Percentiles rank a stretch among this genome's conserved stretches.
phyloP scores from a whole-genome alignment of 2,797 vertebrate genomes.

The Urocyon cinereoargenteus region DNA sequence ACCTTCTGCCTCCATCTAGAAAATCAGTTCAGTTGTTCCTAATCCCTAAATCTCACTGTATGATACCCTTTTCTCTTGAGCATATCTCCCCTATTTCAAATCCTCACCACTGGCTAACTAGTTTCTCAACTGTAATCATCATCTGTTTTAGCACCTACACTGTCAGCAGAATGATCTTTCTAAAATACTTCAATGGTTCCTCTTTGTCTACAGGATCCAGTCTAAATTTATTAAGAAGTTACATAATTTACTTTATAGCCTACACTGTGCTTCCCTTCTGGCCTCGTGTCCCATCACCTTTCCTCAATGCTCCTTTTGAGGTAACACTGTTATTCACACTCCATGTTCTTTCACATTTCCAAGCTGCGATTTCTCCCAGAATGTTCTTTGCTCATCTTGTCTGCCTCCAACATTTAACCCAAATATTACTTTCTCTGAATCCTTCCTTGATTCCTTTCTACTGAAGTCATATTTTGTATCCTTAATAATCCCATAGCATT shows the following conservation, averaged over 20 bases:
- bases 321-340: neutral
- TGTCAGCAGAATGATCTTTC: neutral
- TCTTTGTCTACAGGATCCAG: neutral
- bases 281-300: neutral
- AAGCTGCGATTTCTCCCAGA: neutral
- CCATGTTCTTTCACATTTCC: neutral
- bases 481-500: neutral
- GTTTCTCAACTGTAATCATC: neutral
- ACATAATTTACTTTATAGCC: neutral
- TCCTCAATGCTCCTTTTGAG: neutral
- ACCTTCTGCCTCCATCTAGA: neutral
- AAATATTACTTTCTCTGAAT: constrained; percentile 24
- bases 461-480: neutral
- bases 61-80: neutral
- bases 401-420: neutral
- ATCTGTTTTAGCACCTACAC: neutral
- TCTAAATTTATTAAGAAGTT: neutral
- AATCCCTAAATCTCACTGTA: neutral
- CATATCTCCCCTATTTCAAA: neutral
- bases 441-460: neutral
- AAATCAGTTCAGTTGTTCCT: neutral
- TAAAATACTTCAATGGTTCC: neutral
- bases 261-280: neutral
- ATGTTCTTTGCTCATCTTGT: neutral
- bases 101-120: neutral